phyloP scores from a whole-genome alignment of 2,888 invertebrate species.

The Nematopogon swammerdamellus region DNA sequence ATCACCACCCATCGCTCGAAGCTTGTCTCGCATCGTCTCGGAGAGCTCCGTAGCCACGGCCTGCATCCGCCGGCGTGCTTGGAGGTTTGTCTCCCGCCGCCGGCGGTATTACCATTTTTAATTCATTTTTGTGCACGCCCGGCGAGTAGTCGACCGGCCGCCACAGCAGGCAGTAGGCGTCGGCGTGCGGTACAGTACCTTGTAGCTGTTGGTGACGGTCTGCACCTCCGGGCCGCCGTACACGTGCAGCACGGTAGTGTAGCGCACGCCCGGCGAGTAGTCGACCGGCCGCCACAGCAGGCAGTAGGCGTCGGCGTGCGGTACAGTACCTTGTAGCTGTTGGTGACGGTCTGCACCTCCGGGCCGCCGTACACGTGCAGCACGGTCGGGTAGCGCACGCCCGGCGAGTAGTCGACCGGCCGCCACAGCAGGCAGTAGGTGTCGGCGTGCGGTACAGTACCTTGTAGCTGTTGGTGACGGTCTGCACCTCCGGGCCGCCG shows the following conservation, averaged over 20 bases:
- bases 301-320: conserved; percentile 60
- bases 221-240: conserved; percentile 96
- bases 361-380: conserved; percentile 92
- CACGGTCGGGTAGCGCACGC: conserved; percentile 73
- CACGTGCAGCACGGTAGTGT: conserved; percentile 84
- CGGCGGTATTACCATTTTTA: too few species aligned
- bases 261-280: conserved; percentile 45
- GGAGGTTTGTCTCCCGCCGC: too few species aligned
- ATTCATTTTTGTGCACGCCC: conserved; percentile 58
- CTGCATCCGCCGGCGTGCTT: too few species aligned
- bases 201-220: conserved; percentile 83
- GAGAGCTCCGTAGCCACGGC: too few species aligned
- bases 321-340: conserved; percentile 69
- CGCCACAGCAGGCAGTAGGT: conserved; percentile 84
- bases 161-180: conserved; percentile 81
- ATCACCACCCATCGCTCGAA: too few species aligned
- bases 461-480: conserved; percentile 94
- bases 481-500: conserved; percentile 97
- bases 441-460: conserved; percentile 62
- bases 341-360: conserved; percentile 89
- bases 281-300: conserved; percentile 84
- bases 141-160: conserved; percentile 60
- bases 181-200: conserved; percentile 50
- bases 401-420: conserved; percentile 54
- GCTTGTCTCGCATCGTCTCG: too few species aligned